These are phyloP conservation scores for Sialia sialis DNA, from an alignment of 2,113 vertebrate genomes.

Conservation along the genomic window DNA sequence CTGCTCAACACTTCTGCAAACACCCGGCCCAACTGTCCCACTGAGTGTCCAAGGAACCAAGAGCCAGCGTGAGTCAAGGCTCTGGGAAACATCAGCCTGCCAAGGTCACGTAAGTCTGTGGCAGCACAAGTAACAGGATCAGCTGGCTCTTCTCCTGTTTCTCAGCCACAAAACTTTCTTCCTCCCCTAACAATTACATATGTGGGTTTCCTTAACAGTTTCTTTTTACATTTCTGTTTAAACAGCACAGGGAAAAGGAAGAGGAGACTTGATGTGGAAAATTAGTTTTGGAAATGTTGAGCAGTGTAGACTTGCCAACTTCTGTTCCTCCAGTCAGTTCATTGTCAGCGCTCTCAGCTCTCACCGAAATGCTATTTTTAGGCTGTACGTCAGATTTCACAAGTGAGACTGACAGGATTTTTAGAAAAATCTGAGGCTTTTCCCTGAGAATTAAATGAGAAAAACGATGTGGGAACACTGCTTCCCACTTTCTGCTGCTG, in stretches of 20 bases:
- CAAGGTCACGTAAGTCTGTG: conserved; percentile 37
- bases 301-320: conserved; percentile 23
- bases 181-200: conserved; percentile 52
- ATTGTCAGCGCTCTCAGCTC: background rate
- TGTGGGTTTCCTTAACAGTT: conserved; percentile 67
- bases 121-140: conserved; percentile 46
- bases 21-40: background rate
- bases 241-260: conserved; percentile 66
- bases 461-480: background rate
- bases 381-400: conserved; percentile 40
- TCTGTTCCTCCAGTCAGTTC: conserved; percentile 23
- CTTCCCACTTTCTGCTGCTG: background rate
- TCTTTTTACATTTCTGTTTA: conserved; percentile 69
- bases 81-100: background rate
- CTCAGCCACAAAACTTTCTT: conserved; percentile 49
- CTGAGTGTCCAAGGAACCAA: background rate
- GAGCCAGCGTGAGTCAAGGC: background rate
- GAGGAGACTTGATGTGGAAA: conserved; percentile 64
- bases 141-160: conserved; percentile 31
- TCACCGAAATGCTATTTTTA: conserved; percentile 36
- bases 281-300: conserved; percentile 66
- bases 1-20: background rate
- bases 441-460: background rate
- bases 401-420: conserved; percentile 18
- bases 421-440: conserved; percentile 19